Evolutionary conservation across 1,140 invertebrate genomes (phyloP), one percentile per base, ranked within the genome.

Genomic region (Caenorhabditis tropicalis): DNA sequence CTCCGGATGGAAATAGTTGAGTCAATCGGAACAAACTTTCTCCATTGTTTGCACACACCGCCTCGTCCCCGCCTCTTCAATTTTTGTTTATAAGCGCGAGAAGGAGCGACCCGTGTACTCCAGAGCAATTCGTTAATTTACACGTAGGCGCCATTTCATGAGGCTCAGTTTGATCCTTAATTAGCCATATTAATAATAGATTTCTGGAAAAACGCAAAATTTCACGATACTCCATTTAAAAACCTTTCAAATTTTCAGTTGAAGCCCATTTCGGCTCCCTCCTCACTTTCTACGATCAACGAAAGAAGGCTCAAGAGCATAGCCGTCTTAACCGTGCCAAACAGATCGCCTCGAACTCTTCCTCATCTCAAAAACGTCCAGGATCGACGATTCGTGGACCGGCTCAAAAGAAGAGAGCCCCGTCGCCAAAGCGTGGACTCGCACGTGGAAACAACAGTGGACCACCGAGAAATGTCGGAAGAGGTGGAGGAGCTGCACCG

Each of bases 211-310:
- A n/a, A 4, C n/a, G 7, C 12, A 51, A 10, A 51, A 51, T n/a
- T 19, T n/a, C n/a, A n/a, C n/a, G n/a, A n/a, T n/a, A n/a, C n/a
- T n/a, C n/a, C n/a, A n/a, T n/a, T n/a, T n/a, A n/a, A n/a, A n/a
- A n/a, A n/a, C n/a, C n/a, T n/a, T n/a, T 43, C 39, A 43, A 43
- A 43, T 49, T 70, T 70, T 82, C 60, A 82, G 82, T 74, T 15
- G 82, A 82, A 24, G 82, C 82, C 19, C 82, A 82, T 24, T 82
- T 82, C 51, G 82, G 82, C n/a, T 82, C 82, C 1, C 43, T 70
- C 16, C 43, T 82, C 56, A 82, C 82, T 15, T 46, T 21, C 27
- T 82, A 46, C n/a, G 82, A 82, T 49, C 82, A 82, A 39, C 33
- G 36, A 9, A 70, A 70, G 46, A 74, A 70, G 36, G 58, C 27